These are phyloP conservation scores for Zaprionus camerounensis DNA, from an alignment of 1,140 invertebrate genomes.

Conservation along the genomic window DNA sequence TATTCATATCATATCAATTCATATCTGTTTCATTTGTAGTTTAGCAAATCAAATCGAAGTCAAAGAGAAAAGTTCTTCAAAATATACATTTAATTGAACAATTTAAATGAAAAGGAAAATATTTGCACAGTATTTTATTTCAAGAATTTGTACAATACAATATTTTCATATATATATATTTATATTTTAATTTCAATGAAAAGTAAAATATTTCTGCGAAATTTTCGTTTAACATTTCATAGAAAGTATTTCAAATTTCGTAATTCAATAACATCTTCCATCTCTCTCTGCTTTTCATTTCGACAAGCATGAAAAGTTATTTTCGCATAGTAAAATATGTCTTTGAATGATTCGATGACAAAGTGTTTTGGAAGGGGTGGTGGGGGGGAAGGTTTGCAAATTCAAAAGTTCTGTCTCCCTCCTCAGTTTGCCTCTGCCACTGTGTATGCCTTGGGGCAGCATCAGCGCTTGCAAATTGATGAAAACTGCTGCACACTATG, in stretches of 20 bases:
- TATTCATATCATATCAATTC: too few species aligned
- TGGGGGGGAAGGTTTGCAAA: background rate
- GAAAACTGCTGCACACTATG: slow-evolving; percentile 2
- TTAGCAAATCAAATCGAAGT: too few species aligned
- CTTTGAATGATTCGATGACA: slow-evolving; percentile 4
- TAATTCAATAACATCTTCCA: background rate
- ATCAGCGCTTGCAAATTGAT: slow-evolving; percentile 54
- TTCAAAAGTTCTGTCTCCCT: background rate
- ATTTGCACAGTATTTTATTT: too few species aligned
- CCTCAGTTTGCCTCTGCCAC: background rate
- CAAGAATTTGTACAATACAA: background rate
- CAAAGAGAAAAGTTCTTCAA: too few species aligned
- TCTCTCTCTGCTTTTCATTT: background rate
- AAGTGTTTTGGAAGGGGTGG: background rate
- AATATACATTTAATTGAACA: too few species aligned
- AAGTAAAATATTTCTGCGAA: background rate
- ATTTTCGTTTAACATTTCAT: background rate
- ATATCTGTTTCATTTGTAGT: too few species aligned
- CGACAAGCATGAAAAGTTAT: background rate
- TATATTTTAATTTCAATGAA: background rate
- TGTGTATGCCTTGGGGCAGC: slow-evolving; percentile 26
- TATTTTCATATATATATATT: background rate
- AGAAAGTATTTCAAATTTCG: slow-evolving; percentile 1
- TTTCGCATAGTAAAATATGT: background rate
- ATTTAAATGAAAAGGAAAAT: too few species aligned